Conservation (phyloP, 2,113 vertebrate genomes). For the Triplophysa tibetana region DNA sequence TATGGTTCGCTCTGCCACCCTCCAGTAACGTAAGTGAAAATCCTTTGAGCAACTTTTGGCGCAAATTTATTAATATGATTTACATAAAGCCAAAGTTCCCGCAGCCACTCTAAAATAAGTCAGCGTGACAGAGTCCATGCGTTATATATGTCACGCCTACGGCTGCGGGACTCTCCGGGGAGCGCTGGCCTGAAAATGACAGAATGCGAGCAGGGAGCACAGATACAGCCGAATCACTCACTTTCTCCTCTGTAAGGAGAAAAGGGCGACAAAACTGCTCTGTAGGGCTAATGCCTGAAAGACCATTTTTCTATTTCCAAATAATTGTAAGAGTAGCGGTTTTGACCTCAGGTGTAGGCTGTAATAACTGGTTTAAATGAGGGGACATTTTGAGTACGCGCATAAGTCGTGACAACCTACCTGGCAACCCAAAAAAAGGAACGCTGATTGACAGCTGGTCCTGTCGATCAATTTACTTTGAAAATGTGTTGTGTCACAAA, state of each 20-base stretch:
- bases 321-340: neutral
- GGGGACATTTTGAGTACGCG: constrained; percentile 26
- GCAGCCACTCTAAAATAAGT: constrained; percentile 78
- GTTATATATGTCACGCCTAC: constrained; percentile 72
- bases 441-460: neutral
- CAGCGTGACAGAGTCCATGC: constrained; percentile 73
- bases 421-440: neutral
- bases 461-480: too few species aligned
- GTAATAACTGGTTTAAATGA: constrained; percentile 18
- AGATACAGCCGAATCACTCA: constrained; percentile 69
- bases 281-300: constrained; percentile 38
- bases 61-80: constrained; percentile 81
- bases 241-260: constrained; percentile 64
- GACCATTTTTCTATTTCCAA: constrained; percentile 22
- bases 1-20: constrained; percentile 69
- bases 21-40: constrained; percentile 59
- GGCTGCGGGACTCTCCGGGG: constrained; percentile 59
- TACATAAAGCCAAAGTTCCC: constrained; percentile 75
- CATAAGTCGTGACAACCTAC: neutral
- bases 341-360: constrained; percentile 26
- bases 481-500: too few species aligned
- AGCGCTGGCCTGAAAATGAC: constrained; percentile 68
- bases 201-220: constrained; percentile 75
- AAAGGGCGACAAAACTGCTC: constrained; percentile 65
- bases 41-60: constrained; percentile 64